These are phyloP conservation scores for Meta bourneti DNA, from an alignment of 2,888 invertebrate genomes.

Conservation along the genomic window DNA sequence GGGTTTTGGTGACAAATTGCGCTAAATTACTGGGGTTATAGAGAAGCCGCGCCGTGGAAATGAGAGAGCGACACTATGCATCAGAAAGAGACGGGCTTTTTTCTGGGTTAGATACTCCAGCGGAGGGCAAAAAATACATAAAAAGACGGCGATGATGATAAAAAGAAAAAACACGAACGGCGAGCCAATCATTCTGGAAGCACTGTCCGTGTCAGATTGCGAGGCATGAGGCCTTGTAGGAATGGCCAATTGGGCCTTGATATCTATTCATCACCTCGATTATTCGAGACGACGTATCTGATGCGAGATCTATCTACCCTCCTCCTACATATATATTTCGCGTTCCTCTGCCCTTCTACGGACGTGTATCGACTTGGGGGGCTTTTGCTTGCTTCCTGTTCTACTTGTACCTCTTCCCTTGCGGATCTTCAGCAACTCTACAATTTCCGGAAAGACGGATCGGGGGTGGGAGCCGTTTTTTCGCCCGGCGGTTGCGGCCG, in stretches of 20 bases:
- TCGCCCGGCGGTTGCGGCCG: conserved; percentile 59
- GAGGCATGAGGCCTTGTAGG: conserved; percentile 73
- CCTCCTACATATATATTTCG: conserved; percentile 59
- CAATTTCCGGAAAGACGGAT: conserved; percentile 75
- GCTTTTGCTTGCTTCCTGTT: conserved; percentile 47
- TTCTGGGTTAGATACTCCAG: conserved; percentile 64
- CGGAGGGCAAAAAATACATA: conserved; percentile 42
- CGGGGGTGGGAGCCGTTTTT: conserved; percentile 60
- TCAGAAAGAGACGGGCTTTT: conserved; percentile 42
- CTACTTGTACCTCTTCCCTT: conserved; percentile 56
- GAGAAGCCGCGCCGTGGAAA: conserved; percentile 71
- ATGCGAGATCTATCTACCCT: conserved; percentile 69
- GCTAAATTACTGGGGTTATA: conserved; percentile 77
- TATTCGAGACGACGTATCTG: conserved; percentile 76
- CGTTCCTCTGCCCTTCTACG: conserved; percentile 42
- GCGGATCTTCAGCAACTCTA: conserved; percentile 56
- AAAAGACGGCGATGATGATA: conserved; percentile 44
- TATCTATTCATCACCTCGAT: conserved; percentile 77
- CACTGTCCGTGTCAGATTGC: conserved; percentile 77
- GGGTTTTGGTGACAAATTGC: conserved; percentile 77
- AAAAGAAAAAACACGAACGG: conserved; percentile 49
- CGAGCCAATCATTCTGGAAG: conserved; percentile 75
- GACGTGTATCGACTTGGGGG: conserved; percentile 31
- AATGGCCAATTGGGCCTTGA: conserved; percentile 75
- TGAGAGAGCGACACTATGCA: conserved; percentile 74